Evolutionary conservation across 2,113 vertebrate genomes (phyloP), one percentile per base, ranked within the genome.

Genomic region (Tachuris rubrigastra): DNA sequence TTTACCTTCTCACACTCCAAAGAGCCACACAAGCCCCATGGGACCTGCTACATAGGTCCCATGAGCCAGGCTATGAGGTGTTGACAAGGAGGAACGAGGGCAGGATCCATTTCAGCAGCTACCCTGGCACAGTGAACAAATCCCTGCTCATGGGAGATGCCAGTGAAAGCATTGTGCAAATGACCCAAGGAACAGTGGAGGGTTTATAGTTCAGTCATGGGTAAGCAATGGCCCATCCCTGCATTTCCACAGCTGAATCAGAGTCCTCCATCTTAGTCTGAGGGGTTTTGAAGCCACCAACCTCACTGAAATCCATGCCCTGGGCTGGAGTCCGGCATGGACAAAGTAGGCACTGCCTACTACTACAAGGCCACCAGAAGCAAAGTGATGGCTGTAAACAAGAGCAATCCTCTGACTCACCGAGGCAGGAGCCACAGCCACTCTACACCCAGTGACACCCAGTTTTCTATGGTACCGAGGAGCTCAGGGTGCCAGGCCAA

Each of bases 111-210:
- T 28, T 53, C 24, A 23, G 92, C 52, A 49, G 58, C 44, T 49
- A 24, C 28, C 27, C 37, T 5, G 24, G 33, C 68, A 89, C 44
- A 47, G 76, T 37, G 77, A 68, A n/a, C 31, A 55, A 58, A 63
- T 20, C 37, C 5, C 73, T 14, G 74, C 47, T 12, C 30, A 0
- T 1, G 2, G 28, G 31, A 37, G 30, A 77, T 0, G 0, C 23
- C 1, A 0, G 50, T 1, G 0, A 44, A 49, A 73, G 49, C 67
- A 28, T 3, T 0, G 0, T 2, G 2, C 1, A 0, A 56, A 27
- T 1, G 28, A 24, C 17, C 31, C 1, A 1, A 46, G n/a, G 37
- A 67, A 28, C 50, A 53, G 17, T 0, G 2, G 14, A 50, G 37
- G 67, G 37, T 2, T 44, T 85, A 56, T 46, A 33, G 16, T 12